Percentiles rank a stretch among this genome's conserved stretches.
Conservation (phyloP, 2,113 vertebrate species). For the Sinocyclocheilus anophthalmus region DNA sequence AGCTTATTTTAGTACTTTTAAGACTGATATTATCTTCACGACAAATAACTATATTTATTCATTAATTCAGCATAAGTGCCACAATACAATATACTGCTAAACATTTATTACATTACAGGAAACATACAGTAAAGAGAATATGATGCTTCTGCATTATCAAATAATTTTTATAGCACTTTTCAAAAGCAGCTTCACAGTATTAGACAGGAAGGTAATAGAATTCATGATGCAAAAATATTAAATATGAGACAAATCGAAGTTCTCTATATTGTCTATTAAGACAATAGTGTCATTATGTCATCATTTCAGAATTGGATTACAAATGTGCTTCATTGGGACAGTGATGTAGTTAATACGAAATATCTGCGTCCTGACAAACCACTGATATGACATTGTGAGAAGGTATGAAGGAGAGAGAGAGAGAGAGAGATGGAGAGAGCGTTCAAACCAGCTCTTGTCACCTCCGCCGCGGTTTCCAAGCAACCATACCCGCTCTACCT, state of each 20-base stretch:
- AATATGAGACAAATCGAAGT: too few relatives aligned
- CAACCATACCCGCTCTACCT: conserved; percentile 84
- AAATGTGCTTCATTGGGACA: too few relatives aligned
- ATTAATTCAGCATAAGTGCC: not conserved
- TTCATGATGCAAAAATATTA: too few relatives aligned
- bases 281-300: too few relatives aligned
- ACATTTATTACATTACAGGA: not conserved
- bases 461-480: conserved; percentile 76
- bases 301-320: too few relatives aligned
- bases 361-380: not conserved
- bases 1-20: not conserved
- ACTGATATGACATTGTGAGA: conserved; percentile 20
- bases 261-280: too few relatives aligned
- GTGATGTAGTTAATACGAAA: not conserved
- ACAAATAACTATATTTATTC: not conserved
- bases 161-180: too few relatives aligned
- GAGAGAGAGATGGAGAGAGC: conserved; percentile 4
- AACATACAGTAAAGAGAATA: not conserved
- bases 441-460: conserved; percentile 74
- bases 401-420: conserved; percentile 37
- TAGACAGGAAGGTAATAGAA: too few relatives aligned
- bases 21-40: not conserved
- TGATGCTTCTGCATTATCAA: not conserved
- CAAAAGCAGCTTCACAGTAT: too few relatives aligned
- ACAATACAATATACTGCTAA: not conserved